Base-by-base conservation (phyloP, 2,888 invertebrate genomes). In the Archips xylosteana region DNA sequence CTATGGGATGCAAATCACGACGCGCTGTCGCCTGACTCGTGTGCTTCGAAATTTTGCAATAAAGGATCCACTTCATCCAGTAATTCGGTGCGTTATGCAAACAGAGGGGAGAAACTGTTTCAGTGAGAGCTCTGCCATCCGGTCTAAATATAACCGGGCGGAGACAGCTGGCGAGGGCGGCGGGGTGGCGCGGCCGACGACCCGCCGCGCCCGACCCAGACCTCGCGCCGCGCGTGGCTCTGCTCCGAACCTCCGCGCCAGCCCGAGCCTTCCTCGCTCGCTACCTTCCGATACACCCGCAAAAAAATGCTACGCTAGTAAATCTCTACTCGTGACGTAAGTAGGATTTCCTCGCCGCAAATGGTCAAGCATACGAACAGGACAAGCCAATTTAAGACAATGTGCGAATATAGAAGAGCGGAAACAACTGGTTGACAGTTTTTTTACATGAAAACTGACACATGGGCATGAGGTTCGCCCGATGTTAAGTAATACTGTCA, bases 61-160 rank as follows among this genome's bases (percentile, higher is more conserved):
- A 80, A 82, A 84, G 79, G 82, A 83, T 83, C 82, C 76, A 82
- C 80, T 81, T 78, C 77, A 80, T 82, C 83, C 82, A 82, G 85
- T 83, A 83, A 84, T 86, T 86, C 79, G 82, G 85, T 85, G 79
- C 83, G 83, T 87, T 87, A 89, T 87, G 86, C 87, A 88, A 89
- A 88, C 87, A 86, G 85, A 86, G 87, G 89, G 90, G 90, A 89
- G 90, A 89, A 91, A 89, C 87, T 87, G 90, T 89, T 87, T 87
- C 88, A 90, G 89, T 88, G 84, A 88, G 88, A 89, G 86, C 88
- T 87, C 83, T 79, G 87, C 87, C 87, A 88, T 90, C 89, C 90
- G 87, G 89, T 88, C 92, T 92, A 92, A 91, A 92, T 92, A 91
- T 92, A 92, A 89, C 83, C 84, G 85, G 86, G 84, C 83, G 85